Percentiles rank a stretch among this genome's conserved stretches.
These are phyloP conservation scores for Drosophila navojoa DNA, from an alignment of 1,140 invertebrate genomes.

Conservation along the genomic window DNA sequence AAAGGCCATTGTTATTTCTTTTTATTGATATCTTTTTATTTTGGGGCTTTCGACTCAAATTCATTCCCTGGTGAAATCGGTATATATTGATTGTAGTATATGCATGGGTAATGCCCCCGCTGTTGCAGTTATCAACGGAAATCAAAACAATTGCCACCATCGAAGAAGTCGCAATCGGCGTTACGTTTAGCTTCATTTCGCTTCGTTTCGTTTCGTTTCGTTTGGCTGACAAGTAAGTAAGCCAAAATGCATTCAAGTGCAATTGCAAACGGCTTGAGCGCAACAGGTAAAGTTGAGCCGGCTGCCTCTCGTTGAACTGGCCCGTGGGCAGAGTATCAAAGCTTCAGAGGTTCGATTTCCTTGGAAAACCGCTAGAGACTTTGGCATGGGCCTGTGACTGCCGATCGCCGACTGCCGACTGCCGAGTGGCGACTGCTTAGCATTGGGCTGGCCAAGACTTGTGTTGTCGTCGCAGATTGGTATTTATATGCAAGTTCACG, in stretches of 20 bases:
- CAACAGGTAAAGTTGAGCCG: constrained; percentile 59
- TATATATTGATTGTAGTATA: neutral
- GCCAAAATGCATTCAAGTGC: constrained; percentile 65
- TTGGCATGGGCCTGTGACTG: constrained; percentile 20
- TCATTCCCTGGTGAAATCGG: constrained; percentile 51
- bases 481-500: constrained; percentile 83
- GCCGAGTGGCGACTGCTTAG: constrained; percentile 34
- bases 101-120: constrained; percentile 46
- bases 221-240: constrained; percentile 76
- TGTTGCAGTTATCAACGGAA: constrained; percentile 67
- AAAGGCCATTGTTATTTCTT: constrained; percentile 62
- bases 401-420: too few species aligned
- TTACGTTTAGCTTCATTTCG: constrained; percentile 27
- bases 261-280: constrained; percentile 48
- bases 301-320: neutral
- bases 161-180: constrained; percentile 25
- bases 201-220: constrained; percentile 61
- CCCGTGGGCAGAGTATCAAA: constrained; percentile 51
- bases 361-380: constrained; percentile 82
- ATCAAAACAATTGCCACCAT: constrained; percentile 81
- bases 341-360: constrained; percentile 63
- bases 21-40: constrained; percentile 41
- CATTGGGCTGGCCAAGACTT: constrained; percentile 34
- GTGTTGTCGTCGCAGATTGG: constrained; percentile 65
- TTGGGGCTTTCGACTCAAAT: constrained; percentile 13